Base-by-base conservation (phyloP, 1,140 invertebrate species). In the Nymphalis io region DNA sequence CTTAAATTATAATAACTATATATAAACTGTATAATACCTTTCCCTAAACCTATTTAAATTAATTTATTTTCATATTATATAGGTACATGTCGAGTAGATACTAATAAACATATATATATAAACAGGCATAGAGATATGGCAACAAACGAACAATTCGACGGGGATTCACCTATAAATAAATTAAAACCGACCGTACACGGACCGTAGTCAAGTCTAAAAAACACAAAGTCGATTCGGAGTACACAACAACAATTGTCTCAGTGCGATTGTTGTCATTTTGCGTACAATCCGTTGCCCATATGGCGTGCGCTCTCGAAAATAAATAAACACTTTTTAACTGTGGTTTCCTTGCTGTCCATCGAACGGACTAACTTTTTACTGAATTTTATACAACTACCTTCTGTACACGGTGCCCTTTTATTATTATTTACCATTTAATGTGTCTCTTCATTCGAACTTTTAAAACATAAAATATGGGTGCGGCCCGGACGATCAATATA, bases 241-340 rank as follows among this genome's bases (percentile, higher is more conserved):
- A 83, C 81, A 86, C 85, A 85, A 87, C 80, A 87, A 89, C 85
- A 89, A 85, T 85, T 85, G 84, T 87, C 77, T 78, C 75, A 62
- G 75, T 71, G 20, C 51, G 57, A 78, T 82, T 80, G 76, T 88
- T 76, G 81, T 89, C 79, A 87, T 89, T 89, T 87, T 89, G 83
- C 83, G 82, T 87, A 80, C 61, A 53, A 68, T 76, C 73, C 76
- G 74, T 79, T 62, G 62, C 53, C 80, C 87, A 84, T 80, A 80
- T 89, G 87, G 76, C 83, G 73, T 89, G 82, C 85, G 87, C 74
- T 70, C 61, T 63, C 65, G 44, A 65, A 74, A 75, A 80, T 74
- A 79, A 76, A 74, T 68, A 75, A 70, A 70, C 63, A 63, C 53
- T 65, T 69, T 66, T 55, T 72, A 53, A 51, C 38, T 70, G 71